phyloP scores from a whole-genome alignment of 2,888 invertebrate genomes.

The Acrobasis consociella region DNA sequence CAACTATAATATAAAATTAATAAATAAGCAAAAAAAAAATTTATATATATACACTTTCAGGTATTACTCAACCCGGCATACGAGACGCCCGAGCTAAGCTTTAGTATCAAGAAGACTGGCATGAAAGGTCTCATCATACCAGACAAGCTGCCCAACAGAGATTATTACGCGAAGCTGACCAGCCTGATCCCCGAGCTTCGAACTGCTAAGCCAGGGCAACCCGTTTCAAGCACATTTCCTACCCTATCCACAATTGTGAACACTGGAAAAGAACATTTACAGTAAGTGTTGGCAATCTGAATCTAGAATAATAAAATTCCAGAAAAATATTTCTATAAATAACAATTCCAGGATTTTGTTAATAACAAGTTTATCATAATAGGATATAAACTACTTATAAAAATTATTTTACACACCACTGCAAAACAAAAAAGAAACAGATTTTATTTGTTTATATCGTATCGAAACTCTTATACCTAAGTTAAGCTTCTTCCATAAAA shows the following conservation, averaged over 20 bases:
- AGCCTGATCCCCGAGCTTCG: slow-evolving; percentile 83
- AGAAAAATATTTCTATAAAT: too few species aligned
- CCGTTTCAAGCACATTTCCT: slow-evolving; percentile 76
- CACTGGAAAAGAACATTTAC: slow-evolving; percentile 71
- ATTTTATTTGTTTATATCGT: too few species aligned
- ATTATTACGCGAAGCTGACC: slow-evolving; percentile 86
- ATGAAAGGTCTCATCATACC: slow-evolving; percentile 87
- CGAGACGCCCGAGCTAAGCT: slow-evolving; percentile 87
- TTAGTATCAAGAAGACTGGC: slow-evolving; percentile 88
- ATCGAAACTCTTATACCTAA: too few species aligned
- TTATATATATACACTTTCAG: slow-evolving; percentile 68
- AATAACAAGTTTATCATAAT: too few species aligned
- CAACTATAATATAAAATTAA: too few species aligned
- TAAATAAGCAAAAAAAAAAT: too few species aligned
- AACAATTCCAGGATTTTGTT: too few species aligned
- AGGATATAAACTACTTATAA: too few species aligned
- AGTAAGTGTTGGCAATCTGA: slow-evolving; percentile 65
- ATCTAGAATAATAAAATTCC: background rate
- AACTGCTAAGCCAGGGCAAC: slow-evolving; percentile 63
- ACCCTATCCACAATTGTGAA: slow-evolving; percentile 81
- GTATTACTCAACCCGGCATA: slow-evolving; percentile 92
- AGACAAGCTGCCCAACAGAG: slow-evolving; percentile 83
- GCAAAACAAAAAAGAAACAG: too few species aligned
- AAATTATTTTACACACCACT: too few species aligned
- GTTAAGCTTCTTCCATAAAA: too few species aligned